phyloP scores from a whole-genome alignment of 2,888 invertebrate genomes.

The Oscheius onirici region DNA sequence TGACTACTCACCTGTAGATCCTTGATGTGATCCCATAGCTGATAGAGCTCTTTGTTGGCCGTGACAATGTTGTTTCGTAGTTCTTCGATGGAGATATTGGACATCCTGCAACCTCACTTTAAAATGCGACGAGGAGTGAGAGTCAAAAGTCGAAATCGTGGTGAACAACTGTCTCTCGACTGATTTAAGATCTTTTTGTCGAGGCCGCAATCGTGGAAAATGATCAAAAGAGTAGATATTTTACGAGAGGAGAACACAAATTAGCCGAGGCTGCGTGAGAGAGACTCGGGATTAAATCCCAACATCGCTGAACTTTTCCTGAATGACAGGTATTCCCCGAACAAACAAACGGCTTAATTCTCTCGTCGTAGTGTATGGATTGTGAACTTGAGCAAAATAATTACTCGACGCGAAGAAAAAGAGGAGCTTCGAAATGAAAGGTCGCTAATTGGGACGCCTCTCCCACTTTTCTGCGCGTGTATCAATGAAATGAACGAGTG shows the following conservation, averaged over 20 bases:
- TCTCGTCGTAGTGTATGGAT: no score
- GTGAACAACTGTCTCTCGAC: conserved; percentile 1
- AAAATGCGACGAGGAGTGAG: not conserved
- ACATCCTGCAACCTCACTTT: conserved; percentile 6
- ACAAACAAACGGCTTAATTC: no score
- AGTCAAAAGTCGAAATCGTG: conserved; percentile 1
- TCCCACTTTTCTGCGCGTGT: conserved; percentile 9
- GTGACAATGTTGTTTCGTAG: conserved; percentile 18
- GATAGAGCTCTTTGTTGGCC: conserved; percentile 61
- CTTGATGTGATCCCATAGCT: conserved; percentile 70
- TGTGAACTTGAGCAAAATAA: not conserved
- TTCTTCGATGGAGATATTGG: conserved; percentile 19
- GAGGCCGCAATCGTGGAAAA: not conserved
- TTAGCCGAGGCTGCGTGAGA: no score
- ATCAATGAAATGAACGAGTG: conserved; percentile 28
- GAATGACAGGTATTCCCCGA: no score
- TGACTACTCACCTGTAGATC: conserved; percentile 45
- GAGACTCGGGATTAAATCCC: no score
- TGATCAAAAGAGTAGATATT: no score
- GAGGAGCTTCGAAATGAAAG: conserved; percentile 20
- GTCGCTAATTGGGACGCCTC: conserved; percentile 19
- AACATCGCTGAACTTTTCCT: no score
- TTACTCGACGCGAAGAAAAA: not conserved
- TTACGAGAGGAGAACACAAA: no score
- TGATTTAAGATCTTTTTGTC: not conserved